Evolutionary conservation across 2,113 vertebrate species (phyloP).

Genomic region (Pygoscelis adeliae): DNA sequence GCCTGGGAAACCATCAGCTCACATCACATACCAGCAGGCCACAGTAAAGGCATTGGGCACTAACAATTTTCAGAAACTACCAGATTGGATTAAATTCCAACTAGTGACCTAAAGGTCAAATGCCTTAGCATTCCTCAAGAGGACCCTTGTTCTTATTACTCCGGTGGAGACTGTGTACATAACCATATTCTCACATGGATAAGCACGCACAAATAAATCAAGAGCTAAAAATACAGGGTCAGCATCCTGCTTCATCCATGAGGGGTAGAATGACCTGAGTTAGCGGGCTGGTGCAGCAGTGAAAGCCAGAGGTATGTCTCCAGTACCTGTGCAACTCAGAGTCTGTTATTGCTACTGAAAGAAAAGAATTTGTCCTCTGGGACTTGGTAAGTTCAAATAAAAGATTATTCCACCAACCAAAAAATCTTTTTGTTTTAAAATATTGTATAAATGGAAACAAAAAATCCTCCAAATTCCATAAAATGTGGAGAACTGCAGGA

Average conservation of each 20-base stretch:
- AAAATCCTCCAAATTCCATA: not conserved
- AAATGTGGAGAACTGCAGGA: not conserved
- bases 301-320: not conserved
- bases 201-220: not conserved
- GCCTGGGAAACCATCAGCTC: not conserved
- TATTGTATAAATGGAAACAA: not conserved
- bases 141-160: not conserved
- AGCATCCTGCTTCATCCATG: not conserved
- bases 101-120: not conserved
- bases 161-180: not conserved
- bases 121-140: not conserved
- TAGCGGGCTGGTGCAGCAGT: not conserved
- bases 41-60: not conserved
- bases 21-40: not conserved
- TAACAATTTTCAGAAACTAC: not conserved
- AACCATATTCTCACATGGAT: not conserved
- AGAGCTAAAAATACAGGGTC: not conserved
- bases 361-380: not conserved
- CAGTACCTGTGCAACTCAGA: not conserved
- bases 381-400: not conserved
- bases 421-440: not conserved
- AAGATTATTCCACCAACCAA: not conserved
- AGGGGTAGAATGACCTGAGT: not conserved
- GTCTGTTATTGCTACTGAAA: not conserved
- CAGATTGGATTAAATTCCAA: not conserved